Base-by-base conservation (phyloP, 2,888 invertebrate genomes). In the Ptycholaimellus sp. region DNA sequence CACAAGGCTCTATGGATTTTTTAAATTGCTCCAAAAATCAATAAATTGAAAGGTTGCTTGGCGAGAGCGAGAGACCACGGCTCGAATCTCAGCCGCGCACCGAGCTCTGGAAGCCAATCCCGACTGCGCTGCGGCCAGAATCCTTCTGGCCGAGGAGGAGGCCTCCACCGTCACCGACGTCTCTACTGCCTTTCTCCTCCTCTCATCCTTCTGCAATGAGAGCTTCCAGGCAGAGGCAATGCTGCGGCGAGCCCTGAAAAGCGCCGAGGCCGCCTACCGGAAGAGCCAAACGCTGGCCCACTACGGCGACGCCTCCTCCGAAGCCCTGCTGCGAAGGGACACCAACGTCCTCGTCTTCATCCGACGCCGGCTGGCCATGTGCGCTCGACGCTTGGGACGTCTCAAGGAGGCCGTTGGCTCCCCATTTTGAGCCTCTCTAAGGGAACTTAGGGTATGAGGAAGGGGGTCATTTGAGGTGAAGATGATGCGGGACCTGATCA, bases 41-140 rank as follows among this genome's bases (percentile, higher is more conserved):
- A n/a, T n/a, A n/a, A n/a, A n/a, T n/a, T n/a, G n/a, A n/a, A 79
- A 81, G 60, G 80, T 81, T 37, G 90, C 87, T 14, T 90, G 87
- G 87, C 67, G 87, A 49, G 87, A 87, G 67, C 69, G 87, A 33
- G 82, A 82, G 66, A 81, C 83, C 1, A 71, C 74, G 41, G 76
- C 79, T 28, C 67, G 90, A 41, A 77, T 87, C 45, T 79, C 80
- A 62, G 76, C 77, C n/a, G 85, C 85, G 0, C 74, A 76, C 47
- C 75, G 72, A 50, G 85, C 85, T 1, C 64, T 85, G 9, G 78
- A 78, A 51, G 7, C 27, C 21, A 50, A 49, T 38, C 46, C 40
- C 46, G 64, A 65, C 34, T 90, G 87, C 66, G 81, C 85, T 1
- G 76, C 87, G 20, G 90, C 93, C 18, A 74, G 83, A 56, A 81